A percentile compares a stretch with the other conserved stretches of the same genome.
phyloP scores from a whole-genome alignment of 2,113 vertebrate species.

The Alosa alosa region DNA sequence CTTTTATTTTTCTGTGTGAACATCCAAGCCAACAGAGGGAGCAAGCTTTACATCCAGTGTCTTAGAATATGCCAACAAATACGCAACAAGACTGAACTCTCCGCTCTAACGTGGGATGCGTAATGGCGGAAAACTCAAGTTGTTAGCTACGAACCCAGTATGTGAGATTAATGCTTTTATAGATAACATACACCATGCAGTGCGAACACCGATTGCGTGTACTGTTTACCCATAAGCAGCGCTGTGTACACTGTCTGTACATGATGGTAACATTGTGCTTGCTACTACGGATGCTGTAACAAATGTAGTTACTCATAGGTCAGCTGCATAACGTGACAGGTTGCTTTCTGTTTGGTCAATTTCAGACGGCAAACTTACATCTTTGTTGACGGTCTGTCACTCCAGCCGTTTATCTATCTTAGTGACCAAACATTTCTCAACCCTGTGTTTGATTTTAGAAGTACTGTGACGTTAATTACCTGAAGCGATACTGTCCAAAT shows the following conservation, averaged over 20 bases:
- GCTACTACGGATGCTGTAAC: not conserved
- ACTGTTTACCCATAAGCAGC: not conserved
- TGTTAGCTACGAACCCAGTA: conserved; percentile 5
- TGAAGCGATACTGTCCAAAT: too few relatives aligned
- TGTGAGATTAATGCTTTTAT: not conserved
- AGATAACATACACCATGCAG: not conserved
- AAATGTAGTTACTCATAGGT: not conserved
- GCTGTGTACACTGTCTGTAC: not conserved
- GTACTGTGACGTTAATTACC: not conserved
- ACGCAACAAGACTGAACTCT: not conserved
- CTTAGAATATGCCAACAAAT: not conserved
- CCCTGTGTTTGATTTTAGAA: not conserved
- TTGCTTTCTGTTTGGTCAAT: not conserved
- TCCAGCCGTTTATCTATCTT: not conserved
- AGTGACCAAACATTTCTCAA: not conserved
- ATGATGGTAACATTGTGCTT: not conserved
- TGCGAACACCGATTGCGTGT: not conserved
- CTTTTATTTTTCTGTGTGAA: not conserved
- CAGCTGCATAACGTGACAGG: not conserved
- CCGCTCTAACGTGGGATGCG: conserved; percentile 2
- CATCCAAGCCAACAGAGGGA: conserved; percentile 5
- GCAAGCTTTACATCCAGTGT: not conserved
- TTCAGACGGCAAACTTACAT: not conserved
- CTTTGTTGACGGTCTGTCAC: not conserved
- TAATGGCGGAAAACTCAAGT: conserved; percentile 55